Conservation (phyloP, 2,888 invertebrate species). For the Morinoia aosen region DNA sequence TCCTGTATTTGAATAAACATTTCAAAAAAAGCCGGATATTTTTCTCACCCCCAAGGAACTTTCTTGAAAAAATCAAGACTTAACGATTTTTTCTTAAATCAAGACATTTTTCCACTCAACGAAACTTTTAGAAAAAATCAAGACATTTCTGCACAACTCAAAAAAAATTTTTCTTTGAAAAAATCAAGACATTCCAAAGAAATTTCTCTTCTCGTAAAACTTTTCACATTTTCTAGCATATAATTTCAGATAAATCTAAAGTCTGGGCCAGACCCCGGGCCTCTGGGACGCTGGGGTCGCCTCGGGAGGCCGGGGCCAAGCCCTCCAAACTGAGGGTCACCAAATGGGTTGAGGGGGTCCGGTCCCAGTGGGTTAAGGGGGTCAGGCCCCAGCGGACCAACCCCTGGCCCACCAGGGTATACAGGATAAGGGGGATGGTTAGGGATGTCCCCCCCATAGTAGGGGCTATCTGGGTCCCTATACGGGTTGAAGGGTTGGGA, state of each 20-base stretch:
- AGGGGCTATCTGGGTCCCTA: conserved; percentile 65
- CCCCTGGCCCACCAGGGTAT: not conserved
- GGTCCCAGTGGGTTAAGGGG: conserved; percentile 55
- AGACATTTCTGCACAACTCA: no score
- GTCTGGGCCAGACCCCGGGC: not conserved
- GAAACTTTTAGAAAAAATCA: no score
- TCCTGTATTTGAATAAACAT: no score
- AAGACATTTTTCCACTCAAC: no score
- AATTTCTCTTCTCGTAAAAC: no score
- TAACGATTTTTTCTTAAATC: no score
- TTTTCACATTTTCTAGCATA: no score
- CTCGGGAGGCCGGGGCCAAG: conserved; percentile 12
- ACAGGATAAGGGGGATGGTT: conserved; percentile 11
- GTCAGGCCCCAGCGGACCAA: conserved; percentile 5
- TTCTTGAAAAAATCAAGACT: no score
- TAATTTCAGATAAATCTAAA: conserved; percentile 1
- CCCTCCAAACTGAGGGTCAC: conserved; percentile 27
- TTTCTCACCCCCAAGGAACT: no score
- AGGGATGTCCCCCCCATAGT: conserved; percentile 65
- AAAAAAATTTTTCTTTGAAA: no score
- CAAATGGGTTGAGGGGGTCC: conserved; percentile 42
- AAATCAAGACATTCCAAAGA: no score
- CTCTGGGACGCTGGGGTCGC: not conserved
- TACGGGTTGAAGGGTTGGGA: conserved; percentile 60
- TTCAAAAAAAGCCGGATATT: no score